These are phyloP conservation scores for Barypeithes pellucidus DNA, from an alignment of 2,888 invertebrate genomes.

Conservation along the genomic window DNA sequence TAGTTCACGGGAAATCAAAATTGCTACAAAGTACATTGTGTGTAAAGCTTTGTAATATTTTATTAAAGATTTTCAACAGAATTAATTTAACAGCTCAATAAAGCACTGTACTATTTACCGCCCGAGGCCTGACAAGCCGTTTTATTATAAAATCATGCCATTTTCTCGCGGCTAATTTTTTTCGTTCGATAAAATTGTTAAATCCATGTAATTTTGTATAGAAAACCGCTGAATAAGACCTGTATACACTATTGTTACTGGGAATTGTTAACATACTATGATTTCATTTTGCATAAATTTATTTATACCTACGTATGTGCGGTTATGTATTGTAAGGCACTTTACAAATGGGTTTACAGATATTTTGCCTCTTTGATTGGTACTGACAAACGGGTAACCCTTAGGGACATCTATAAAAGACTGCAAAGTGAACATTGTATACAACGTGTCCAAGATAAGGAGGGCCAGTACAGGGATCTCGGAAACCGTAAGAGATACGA, in stretches of 20 bases:
- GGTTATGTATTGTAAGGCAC: no score
- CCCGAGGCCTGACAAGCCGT: slow-evolving; percentile 12
- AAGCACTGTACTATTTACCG: slow-evolving; percentile 27
- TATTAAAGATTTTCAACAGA: slow-evolving; percentile 13
- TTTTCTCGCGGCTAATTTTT: slow-evolving; percentile 24
- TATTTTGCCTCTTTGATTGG: no score
- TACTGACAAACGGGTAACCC: no score
- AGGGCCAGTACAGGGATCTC: no score
- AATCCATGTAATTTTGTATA: slow-evolving; percentile 32
- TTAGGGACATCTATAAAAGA: no score
- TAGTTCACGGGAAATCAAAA: no score
- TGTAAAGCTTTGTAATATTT: slow-evolving; percentile 6
- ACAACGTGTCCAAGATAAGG: no score
- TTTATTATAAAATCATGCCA: slow-evolving; percentile 31
- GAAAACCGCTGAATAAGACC: slow-evolving; percentile 26
- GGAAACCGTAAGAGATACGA: no score
- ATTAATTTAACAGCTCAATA: slow-evolving; percentile 32
- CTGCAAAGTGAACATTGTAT: no score
- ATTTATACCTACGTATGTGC: neutral
- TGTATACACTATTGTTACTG: slow-evolving; percentile 22
- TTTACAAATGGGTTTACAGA: no score
- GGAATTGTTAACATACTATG: slow-evolving; percentile 23
- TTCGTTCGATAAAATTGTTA: slow-evolving; percentile 20
- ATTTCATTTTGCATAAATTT: slow-evolving; percentile 13
- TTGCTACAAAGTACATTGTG: no score